Evolutionary conservation across 2,797 vertebrate genomes (phyloP).

Genomic region (Anabacerthia variegaticeps): DNA sequence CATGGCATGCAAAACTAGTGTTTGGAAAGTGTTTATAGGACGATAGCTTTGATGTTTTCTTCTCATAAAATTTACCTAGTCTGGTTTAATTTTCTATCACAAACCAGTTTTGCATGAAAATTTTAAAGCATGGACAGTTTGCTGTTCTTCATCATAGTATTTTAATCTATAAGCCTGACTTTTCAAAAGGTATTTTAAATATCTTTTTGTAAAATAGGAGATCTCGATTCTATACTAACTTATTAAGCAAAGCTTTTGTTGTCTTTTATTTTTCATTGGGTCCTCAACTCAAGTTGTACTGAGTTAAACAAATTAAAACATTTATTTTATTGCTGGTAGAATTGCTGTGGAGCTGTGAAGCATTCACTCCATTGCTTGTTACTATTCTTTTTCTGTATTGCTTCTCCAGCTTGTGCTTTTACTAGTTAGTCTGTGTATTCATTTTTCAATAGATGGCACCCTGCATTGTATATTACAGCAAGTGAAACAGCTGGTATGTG

Average conservation of each 20-base stretch:
- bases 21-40: background rate
- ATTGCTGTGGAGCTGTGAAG: constrained; percentile 77
- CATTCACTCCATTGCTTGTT: constrained; percentile 71
- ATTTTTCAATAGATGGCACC: constrained; percentile 84
- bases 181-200: constrained; percentile 3
- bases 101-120: background rate
- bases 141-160: background rate
- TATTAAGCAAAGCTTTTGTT: background rate
- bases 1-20: background rate
- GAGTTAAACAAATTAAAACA: constrained; percentile 75
- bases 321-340: constrained; percentile 74
- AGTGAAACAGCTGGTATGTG: constrained; percentile 81
- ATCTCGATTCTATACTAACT: constrained; percentile 10
- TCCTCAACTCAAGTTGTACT: constrained; percentile 60
- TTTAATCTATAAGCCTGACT: background rate
- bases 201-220: background rate
- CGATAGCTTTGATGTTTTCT: background rate
- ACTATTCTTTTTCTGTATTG: constrained; percentile 68
- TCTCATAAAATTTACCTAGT: background rate
- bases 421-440: constrained; percentile 76
- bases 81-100: constrained; percentile 17
- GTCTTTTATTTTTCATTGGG: constrained; percentile 51
- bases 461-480: constrained; percentile 80
- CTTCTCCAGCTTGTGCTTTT: constrained; percentile 78
- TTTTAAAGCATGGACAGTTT: background rate